phyloP scores from a whole-genome alignment of 2,113 vertebrate genomes.

The Passer domesticus region DNA sequence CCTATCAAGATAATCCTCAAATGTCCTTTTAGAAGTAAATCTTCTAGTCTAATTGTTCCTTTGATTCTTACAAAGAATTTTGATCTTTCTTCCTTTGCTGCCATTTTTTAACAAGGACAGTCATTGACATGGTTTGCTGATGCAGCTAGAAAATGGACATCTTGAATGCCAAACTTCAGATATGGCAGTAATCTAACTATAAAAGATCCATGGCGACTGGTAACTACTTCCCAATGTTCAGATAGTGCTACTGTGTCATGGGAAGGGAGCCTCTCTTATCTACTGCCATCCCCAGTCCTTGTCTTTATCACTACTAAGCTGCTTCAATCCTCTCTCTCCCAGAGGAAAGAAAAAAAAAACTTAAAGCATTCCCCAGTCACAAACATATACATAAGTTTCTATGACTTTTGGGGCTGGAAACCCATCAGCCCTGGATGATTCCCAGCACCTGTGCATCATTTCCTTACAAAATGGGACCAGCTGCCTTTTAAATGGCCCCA shows the following conservation, averaged over 20 bases:
- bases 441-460: conserved; percentile 3
- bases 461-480: conserved; percentile 2
- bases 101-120: not conserved
- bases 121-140: not conserved
- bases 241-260: not conserved
- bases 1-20: not conserved
- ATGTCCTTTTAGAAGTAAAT: not conserved
- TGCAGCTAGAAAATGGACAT: not conserved
- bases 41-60: not conserved
- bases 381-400: not conserved
- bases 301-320: not conserved
- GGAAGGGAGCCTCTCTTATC: not conserved
- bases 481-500: conserved; percentile 26
- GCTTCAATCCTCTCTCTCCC: not conserved
- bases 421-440: not conserved
- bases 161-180: not conserved
- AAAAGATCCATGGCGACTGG: not conserved
- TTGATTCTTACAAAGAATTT: not conserved
- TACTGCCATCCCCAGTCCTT: not conserved
- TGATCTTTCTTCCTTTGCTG: not conserved
- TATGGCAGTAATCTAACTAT: not conserved
- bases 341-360: not conserved
- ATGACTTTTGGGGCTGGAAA: not conserved
- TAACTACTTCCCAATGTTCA: not conserved
- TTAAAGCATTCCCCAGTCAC: not conserved